Evolutionary conservation across 2,113 vertebrate genomes (phyloP).

Genomic region (Sylvilagus bachmani): DNA sequence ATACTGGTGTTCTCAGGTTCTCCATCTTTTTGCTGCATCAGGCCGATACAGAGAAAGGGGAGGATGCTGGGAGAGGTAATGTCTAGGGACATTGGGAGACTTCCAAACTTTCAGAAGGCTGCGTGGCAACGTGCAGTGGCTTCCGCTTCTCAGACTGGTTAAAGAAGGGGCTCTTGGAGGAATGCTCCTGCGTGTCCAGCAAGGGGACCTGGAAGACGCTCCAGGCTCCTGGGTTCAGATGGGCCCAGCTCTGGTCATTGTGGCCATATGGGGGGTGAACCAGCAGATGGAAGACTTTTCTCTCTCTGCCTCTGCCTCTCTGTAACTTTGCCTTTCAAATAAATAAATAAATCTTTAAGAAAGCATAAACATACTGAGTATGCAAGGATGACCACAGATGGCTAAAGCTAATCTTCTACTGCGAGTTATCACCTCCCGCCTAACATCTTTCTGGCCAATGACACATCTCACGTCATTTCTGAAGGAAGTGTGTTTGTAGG

Average conservation of each 20-base stretch:
- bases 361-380: not conserved
- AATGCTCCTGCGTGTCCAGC: not conserved
- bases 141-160: not conserved
- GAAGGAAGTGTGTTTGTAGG: not conserved
- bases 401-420: not conserved
- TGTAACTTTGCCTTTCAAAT: no score
- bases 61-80: not conserved
- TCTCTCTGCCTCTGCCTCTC: no score
- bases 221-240: no score
- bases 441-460: not conserved
- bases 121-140: not conserved
- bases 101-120: not conserved
- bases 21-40: not conserved
- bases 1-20: not conserved
- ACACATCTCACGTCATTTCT: not conserved
- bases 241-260: no score
- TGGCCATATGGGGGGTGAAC: no score
- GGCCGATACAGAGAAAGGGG: not conserved
- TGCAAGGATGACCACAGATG: not conserved
- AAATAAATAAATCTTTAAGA: no score
- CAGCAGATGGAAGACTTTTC: no score
- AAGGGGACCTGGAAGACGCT: not conserved
- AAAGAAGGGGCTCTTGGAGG: not conserved
- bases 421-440: not conserved
- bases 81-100: not conserved